Evolutionary conservation across 2,888 invertebrate species (phyloP).

Genomic region (Mycalesis mineus): DNA sequence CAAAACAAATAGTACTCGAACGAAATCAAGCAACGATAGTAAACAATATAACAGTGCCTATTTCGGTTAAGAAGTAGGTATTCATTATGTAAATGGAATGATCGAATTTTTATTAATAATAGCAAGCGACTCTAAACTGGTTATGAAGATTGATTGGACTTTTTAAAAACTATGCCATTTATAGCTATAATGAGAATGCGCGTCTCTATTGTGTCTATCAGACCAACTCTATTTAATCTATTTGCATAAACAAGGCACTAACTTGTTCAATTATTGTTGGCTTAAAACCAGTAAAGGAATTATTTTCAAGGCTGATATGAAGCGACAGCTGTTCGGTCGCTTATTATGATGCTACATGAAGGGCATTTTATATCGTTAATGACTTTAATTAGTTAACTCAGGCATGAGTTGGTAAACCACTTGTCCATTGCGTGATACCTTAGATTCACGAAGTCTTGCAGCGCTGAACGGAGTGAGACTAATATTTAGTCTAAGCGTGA

Average conservation of each 20-base stretch:
- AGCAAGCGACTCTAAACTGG: neutral
- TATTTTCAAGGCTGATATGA: constrained; percentile 8
- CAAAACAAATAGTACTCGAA: no score
- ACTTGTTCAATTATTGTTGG: constrained; percentile 12
- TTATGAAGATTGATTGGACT: neutral
- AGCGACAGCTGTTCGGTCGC: constrained; percentile 4
- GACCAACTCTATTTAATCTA: neutral
- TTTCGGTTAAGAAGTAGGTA: neutral
- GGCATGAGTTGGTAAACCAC: no score
- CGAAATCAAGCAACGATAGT: no score
- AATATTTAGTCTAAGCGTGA: no score
- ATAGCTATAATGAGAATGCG: neutral
- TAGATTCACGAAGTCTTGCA: no score
- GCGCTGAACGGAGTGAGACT: no score
- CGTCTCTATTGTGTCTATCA: neutral
- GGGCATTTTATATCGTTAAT: neutral
- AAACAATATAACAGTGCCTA: neutral
- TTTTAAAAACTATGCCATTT: constrained; percentile 3
- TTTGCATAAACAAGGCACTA: constrained; percentile 9
- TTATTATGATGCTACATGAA: neutral
- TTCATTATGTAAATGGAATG: neutral
- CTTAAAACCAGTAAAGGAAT: constrained; percentile 9
- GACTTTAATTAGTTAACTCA: neutral
- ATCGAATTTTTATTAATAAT: neutral
- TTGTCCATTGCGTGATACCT: no score